phyloP scores from a whole-genome alignment of 2,888 invertebrate genomes.

The Tuta absoluta region DNA sequence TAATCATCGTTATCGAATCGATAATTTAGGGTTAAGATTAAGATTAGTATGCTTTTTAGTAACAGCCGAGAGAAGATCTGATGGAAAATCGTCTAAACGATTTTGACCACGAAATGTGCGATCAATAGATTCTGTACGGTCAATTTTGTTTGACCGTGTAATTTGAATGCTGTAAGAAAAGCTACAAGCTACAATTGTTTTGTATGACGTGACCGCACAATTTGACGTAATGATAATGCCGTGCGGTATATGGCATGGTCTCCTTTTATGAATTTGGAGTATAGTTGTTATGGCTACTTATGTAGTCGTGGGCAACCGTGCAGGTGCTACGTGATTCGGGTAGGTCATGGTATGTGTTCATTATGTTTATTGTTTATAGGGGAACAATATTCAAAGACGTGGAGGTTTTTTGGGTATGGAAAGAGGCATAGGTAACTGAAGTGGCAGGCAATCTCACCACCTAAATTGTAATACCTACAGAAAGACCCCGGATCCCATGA shows the following conservation, averaged over 20 bases:
- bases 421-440: no score
- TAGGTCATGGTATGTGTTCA: constrained; percentile 11
- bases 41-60: constrained; percentile 13
- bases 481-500: no score
- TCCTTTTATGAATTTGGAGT: constrained; percentile 26
- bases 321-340: constrained; percentile 1
- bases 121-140: constrained; percentile 20
- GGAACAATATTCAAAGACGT: no score
- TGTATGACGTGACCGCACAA: constrained; percentile 22
- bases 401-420: no score
- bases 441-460: no score
- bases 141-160: constrained; percentile 41
- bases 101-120: constrained; percentile 23
- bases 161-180: constrained; percentile 34
- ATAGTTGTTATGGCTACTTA: constrained; percentile 16
- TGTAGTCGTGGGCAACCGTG: neutral
- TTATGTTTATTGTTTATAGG: no score
- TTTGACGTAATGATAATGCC: constrained; percentile 28
- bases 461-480: no score
- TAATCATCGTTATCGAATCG: constrained; percentile 24
- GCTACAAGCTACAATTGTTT: constrained; percentile 27
- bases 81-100: constrained; percentile 11
- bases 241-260: constrained; percentile 12
- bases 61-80: neutral
- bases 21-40: constrained; percentile 14